A percentile compares a stretch with the other conserved stretches of the same genome.
These are phyloP conservation scores for Ophion obscuratus DNA, from an alignment of 2,888 invertebrate species.

Conservation along the genomic window DNA sequence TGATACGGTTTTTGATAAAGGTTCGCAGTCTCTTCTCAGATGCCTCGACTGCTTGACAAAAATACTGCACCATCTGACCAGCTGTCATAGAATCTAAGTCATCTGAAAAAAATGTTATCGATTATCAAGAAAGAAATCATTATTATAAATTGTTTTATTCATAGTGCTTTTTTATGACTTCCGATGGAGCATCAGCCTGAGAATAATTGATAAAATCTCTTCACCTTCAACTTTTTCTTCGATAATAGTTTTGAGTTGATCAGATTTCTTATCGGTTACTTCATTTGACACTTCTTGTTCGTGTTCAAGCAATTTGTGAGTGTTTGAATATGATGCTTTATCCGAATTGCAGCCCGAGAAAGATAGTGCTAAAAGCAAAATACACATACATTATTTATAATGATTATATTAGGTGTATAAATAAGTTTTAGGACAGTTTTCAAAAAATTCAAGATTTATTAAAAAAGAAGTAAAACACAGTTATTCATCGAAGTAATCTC, in stretches of 20 bases:
- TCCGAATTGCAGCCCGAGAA: no score
- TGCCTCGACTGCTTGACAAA: slow-evolving; percentile 11
- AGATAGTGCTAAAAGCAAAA: no score
- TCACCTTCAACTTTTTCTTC: slow-evolving; percentile 11
- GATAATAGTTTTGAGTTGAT: slow-evolving; percentile 21
- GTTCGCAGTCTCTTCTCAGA: slow-evolving; percentile 8
- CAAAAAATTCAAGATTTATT: no score
- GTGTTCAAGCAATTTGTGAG: no score
- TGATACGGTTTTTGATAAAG: slow-evolving; percentile 11
- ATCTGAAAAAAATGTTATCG: slow-evolving; percentile 10
- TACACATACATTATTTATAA: no score
- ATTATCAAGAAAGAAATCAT: slow-evolving; percentile 10
- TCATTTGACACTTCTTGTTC: slow-evolving; percentile 10
- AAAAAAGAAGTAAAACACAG: no score
- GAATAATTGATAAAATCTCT: slow-evolving; percentile 18
- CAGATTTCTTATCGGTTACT: slow-evolving; percentile 15
- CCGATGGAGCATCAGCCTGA: background rate
- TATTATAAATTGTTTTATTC: slow-evolving; percentile 14
- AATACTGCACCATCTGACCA: slow-evolving; percentile 14
- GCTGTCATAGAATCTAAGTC: slow-evolving; percentile 12
- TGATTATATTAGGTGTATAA: no score
- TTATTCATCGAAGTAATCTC: no score
- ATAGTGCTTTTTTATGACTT: slow-evolving; percentile 7
- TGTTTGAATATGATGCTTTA: no score
- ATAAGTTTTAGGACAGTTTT: no score